Evolutionary conservation across 1,140 invertebrate species (phyloP), one percentile per base, ranked within the genome.

Genomic region (Sogatella furcifera): DNA sequence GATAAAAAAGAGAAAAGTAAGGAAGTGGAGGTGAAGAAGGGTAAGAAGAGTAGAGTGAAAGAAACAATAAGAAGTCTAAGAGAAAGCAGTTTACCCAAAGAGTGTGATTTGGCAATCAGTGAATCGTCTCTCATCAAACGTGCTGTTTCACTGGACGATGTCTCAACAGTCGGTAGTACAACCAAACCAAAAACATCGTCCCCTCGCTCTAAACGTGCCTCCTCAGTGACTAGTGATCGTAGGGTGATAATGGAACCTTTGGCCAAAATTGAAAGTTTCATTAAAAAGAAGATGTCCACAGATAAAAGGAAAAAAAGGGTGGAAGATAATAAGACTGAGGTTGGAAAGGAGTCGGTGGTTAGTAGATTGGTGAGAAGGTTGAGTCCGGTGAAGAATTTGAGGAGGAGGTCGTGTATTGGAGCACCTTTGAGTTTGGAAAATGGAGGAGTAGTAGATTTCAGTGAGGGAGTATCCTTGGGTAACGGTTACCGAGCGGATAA

Each of bases 121-220:
- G 81, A 81, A 71, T 79, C 77, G 0, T 79, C 75, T 62, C 72
- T 82, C n/a, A 79, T 84, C 15, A 85, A 85, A 68, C 70, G 83
- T 59, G 83, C 85, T 2, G 79, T 81, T 1, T 87, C 85, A 17
- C 77, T 82, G 4, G 84, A 85, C 59, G 80, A 88, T 66, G 74
- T 87, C 17, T 76, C 80, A 64, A 38, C 34, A 38, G 34, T 38
- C 2, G 34, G 34, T 38, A 38, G 34, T 38, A 38, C 2, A 13
- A 11, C 3, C 11, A 38, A 38, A 38, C 34, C 11, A 13, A 38
- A 38, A 68, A 66, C 53, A 67, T 68, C 57, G 71, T 67, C 68
- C 52, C 69, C 17, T 69, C 34, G 67, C 62, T 61, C 73, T 70
- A 66, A 80, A 55, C 21, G 8, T 76, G 76, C 81, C 77, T 77